These are phyloP conservation scores for Dendrocincla fuliginosa DNA, from an alignment of 2,797 vertebrate genomes.

Conservation along the genomic window DNA sequence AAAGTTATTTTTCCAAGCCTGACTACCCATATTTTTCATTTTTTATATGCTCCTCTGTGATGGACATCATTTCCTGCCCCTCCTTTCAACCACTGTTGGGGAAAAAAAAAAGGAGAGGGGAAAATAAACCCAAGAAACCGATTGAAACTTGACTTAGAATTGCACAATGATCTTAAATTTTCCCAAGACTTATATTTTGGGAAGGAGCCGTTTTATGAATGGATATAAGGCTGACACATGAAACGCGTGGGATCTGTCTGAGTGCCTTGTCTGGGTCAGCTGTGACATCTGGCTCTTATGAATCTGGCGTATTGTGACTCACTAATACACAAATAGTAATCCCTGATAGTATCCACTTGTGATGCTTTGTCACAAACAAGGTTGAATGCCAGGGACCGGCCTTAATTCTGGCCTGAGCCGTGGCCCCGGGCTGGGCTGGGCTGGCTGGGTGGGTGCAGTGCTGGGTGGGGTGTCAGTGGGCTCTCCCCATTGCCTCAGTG, in stretches of 20 bases:
- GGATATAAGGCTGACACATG: slow-evolving; percentile 77
- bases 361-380: slow-evolving; percentile 72
- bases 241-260: slow-evolving; percentile 77
- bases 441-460: accelerated
- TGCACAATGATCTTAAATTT: slow-evolving; percentile 73
- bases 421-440: neutral
- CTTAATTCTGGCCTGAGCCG: accelerated
- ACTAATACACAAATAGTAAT: slow-evolving; percentile 80
- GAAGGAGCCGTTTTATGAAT: slow-evolving; percentile 81
- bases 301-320: slow-evolving; percentile 81
- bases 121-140: slow-evolving; percentile 59
- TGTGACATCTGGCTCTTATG: slow-evolving; percentile 83
- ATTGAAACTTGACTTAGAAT: slow-evolving; percentile 64
- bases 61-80: slow-evolving; percentile 64
- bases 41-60: slow-evolving; percentile 62
- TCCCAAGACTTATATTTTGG: slow-evolving; percentile 77
- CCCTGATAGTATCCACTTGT: slow-evolving; percentile 77
- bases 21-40: slow-evolving; percentile 59
- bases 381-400: slow-evolving; percentile 46
- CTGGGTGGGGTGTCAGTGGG: neutral
- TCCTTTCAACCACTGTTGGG: slow-evolving; percentile 62
- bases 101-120: neutral
- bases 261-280: slow-evolving; percentile 80
- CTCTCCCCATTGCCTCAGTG: neutral
- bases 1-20: slow-evolving; percentile 58